Evolutionary conservation across 2,888 invertebrate genomes (phyloP), one percentile per base, ranked within the genome.

Genomic region (Leptarthrus brevirostris): DNA sequence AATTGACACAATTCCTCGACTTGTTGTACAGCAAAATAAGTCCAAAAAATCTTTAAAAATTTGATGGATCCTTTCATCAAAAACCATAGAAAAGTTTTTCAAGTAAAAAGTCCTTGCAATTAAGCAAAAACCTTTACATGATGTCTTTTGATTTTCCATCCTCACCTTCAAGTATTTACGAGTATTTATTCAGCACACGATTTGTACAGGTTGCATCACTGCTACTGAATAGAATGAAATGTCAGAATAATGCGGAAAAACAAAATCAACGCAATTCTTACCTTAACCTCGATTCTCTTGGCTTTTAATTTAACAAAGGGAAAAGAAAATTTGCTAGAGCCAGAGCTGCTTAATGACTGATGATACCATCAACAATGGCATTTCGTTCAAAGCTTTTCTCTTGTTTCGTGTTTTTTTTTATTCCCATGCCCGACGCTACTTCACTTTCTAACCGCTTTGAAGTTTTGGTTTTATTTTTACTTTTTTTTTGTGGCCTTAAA

Each of bases 281-380:
- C 44, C 44, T 44, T 44, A 44, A 44, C 44, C 44, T 12, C 44
- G 44, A 44, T 44, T 44, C 44, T 44, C 44, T 14, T 44, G 12
- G 44, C 4, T 44, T 44, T 12, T 44, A 44, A 12, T 14, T 44
- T 14, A 44, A 44, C 44, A 44, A 44, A 44, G 44, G 44, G 44
- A 44, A 44, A 44, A 44, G 44, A 16, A 3, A n/a, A 44, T 44
- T 14, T 4, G 12, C 44, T 14, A 4, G 44, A 44, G 44, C 12
- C n/a, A n/a, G n/a, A n/a, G n/a, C n/a, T 14, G 44, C 12, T 12
- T 44, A 44, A 44, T 8, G 44, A 44, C 44, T 44, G 44, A 12
- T 44, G 44, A 44, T 44, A 44, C 44, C 44, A 44, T 44, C 44
- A 44, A 44, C 44, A 44, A 44, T 44, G 44, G 44, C 44, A 44